These are phyloP conservation scores for Hycleus cichorii DNA, from an alignment of 1,140 invertebrate genomes.

Conservation along the genomic window DNA sequence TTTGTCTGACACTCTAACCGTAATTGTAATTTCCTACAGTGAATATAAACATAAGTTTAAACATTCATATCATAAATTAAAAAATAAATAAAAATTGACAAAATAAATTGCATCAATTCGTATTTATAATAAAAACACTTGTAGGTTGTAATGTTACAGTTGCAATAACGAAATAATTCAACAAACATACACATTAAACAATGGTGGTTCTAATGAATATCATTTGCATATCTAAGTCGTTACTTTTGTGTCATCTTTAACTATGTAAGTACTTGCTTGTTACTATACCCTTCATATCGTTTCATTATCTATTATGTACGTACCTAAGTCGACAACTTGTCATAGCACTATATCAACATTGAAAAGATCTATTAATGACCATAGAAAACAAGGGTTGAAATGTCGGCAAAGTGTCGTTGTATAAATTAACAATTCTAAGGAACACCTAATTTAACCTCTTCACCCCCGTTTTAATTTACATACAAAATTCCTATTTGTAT, in stretches of 20 bases:
- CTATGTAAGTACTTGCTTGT: slow-evolving; percentile 17
- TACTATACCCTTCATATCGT: slow-evolving; percentile 22
- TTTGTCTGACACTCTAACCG: too few species aligned
- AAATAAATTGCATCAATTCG: too few species aligned
- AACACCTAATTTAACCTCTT: too few species aligned
- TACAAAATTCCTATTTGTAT: not conserved
- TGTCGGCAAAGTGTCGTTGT: too few species aligned
- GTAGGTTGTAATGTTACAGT: not conserved
- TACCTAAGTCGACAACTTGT: slow-evolving; percentile 1
- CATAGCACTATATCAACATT: not conserved
- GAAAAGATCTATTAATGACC: too few species aligned
- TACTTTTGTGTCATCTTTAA: slow-evolving; percentile 25
- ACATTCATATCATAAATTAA: too few species aligned
- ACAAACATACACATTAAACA: slow-evolving; percentile 29
- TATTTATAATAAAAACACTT: not conserved
- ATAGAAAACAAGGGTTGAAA: too few species aligned
- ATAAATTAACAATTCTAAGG: too few species aligned
- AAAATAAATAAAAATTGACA: too few species aligned
- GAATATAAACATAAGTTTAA: too few species aligned
- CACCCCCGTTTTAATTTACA: not conserved
- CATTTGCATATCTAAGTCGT: slow-evolving; percentile 34
- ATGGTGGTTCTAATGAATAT: slow-evolving; percentile 32
- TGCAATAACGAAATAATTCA: slow-evolving; percentile 18
- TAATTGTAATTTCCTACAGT: too few species aligned
- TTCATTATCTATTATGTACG: too few species aligned